These are phyloP conservation scores for Eciton burchellii DNA, from an alignment of 1,140 invertebrate genomes.

Conservation along the genomic window DNA sequence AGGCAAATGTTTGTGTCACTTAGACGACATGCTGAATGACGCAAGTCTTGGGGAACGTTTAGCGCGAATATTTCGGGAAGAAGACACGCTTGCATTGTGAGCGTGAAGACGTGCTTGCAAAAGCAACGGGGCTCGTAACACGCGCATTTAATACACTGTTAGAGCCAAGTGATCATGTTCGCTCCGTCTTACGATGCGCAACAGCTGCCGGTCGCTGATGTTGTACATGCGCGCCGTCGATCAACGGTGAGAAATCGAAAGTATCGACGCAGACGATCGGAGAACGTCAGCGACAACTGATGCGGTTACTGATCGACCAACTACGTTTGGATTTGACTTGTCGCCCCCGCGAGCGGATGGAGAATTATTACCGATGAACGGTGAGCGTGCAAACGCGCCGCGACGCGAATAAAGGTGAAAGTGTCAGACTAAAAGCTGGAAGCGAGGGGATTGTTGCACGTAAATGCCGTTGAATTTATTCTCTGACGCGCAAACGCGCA, in stretches of 20 bases:
- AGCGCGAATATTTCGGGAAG: slow-evolving; percentile 57
- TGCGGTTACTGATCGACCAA: not conserved
- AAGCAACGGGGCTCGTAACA: slow-evolving; percentile 27
- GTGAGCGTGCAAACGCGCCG: too few relatives aligned
- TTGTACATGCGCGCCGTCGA: slow-evolving; percentile 14
- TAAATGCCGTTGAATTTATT: not conserved
- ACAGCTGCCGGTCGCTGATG: slow-evolving; percentile 48
- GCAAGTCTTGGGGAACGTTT: slow-evolving; percentile 47
- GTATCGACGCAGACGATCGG: not conserved
- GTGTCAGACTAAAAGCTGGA: not conserved
- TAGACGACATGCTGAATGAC: slow-evolving; percentile 57
- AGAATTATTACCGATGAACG: slow-evolving; percentile 1
- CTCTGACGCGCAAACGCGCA: not conserved
- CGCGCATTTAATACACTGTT: slow-evolving; percentile 54
- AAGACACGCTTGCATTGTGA: slow-evolving; percentile 39
- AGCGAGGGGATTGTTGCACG: too few relatives aligned
- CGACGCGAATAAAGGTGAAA: not conserved
- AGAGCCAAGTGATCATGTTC: slow-evolving; percentile 53
- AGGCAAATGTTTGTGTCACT: slow-evolving; percentile 42
- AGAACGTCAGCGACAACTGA: not conserved
- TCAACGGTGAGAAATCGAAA: slow-evolving; percentile 36
- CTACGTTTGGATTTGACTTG: not conserved
- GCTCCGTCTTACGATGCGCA: slow-evolving; percentile 39
- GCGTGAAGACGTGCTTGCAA: slow-evolving; percentile 33
- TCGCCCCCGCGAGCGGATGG: not conserved